Conservation (phyloP, 2,113 vertebrate genomes). For the Channa maculata region DNA sequence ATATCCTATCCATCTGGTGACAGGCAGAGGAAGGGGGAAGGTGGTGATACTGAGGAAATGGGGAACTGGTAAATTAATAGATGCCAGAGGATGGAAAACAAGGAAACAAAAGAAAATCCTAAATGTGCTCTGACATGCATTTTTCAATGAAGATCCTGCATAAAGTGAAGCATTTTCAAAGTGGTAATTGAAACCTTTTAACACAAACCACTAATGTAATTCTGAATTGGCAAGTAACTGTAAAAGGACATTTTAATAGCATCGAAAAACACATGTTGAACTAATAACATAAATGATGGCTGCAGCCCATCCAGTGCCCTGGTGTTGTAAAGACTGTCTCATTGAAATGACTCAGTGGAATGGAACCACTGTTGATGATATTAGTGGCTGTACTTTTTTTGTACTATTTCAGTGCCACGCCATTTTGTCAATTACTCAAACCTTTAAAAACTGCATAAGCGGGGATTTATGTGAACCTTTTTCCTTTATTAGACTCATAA, state of each 20-base stretch:
- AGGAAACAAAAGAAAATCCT: conserved; percentile 52
- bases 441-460: too few species aligned
- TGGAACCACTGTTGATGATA: too few species aligned
- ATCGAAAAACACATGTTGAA: neutral
- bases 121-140: conserved; percentile 5
- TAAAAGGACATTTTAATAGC: neutral
- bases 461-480: too few species aligned
- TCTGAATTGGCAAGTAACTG: neutral
- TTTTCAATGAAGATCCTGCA: conserved; percentile 5
- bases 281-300: neutral
- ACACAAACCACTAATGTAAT: neutral
- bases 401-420: too few species aligned
- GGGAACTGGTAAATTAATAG: conserved; percentile 61
- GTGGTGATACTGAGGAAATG: conserved; percentile 32
- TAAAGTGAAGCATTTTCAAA: neutral
- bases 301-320: neutral
- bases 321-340: neutral
- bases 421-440: too few species aligned
- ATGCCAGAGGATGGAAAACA: conserved; percentile 53
- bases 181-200: neutral
- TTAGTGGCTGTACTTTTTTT: too few species aligned
- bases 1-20: conserved; percentile 87
- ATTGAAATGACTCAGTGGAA: too few species aligned
- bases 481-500: too few species aligned
- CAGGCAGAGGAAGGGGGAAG: conserved; percentile 53